Conservation (phyloP, 2,888 invertebrate genomes). For the Pasiphila rectangulata region DNA sequence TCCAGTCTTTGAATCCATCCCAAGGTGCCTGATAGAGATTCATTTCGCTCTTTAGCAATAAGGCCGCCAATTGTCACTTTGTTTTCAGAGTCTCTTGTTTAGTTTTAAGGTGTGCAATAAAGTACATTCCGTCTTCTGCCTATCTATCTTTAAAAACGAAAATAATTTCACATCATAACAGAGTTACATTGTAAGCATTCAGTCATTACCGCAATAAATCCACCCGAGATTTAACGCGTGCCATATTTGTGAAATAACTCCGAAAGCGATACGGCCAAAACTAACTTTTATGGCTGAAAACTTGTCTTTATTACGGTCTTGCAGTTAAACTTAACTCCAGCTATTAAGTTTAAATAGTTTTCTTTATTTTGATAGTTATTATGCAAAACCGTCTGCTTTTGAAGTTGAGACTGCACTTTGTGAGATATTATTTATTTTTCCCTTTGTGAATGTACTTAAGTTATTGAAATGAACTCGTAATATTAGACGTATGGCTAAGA, state of each 20-base stretch:
- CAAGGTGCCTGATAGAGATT: too few species aligned
- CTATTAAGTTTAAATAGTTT: slow-evolving; percentile 35
- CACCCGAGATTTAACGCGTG: slow-evolving; percentile 28
- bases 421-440: slow-evolving; percentile 4
- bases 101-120: too few species aligned
- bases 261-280: slow-evolving; percentile 17
- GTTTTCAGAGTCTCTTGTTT: too few species aligned
- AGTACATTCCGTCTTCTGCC: too few species aligned
- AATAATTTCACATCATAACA: slow-evolving; percentile 23
- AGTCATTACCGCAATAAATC: slow-evolving; percentile 34
- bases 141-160: not conserved
- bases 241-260: slow-evolving; percentile 36
- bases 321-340: slow-evolving; percentile 30
- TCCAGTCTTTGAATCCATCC: too few species aligned
- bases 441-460: too few species aligned
- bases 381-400: slow-evolving; percentile 28
- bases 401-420: slow-evolving; percentile 16
- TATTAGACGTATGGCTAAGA: too few species aligned
- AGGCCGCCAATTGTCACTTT: too few species aligned
- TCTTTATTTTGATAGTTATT: slow-evolving; percentile 35
- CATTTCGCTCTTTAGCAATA: too few species aligned
- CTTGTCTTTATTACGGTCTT: slow-evolving; percentile 36
- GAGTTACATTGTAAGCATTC: slow-evolving; percentile 28
- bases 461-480: too few species aligned
- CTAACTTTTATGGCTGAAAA: slow-evolving; percentile 34